These are phyloP conservation scores for Microcebus jonahi DNA, from an alignment of 2,113 vertebrate species.

Conservation along the genomic window DNA sequence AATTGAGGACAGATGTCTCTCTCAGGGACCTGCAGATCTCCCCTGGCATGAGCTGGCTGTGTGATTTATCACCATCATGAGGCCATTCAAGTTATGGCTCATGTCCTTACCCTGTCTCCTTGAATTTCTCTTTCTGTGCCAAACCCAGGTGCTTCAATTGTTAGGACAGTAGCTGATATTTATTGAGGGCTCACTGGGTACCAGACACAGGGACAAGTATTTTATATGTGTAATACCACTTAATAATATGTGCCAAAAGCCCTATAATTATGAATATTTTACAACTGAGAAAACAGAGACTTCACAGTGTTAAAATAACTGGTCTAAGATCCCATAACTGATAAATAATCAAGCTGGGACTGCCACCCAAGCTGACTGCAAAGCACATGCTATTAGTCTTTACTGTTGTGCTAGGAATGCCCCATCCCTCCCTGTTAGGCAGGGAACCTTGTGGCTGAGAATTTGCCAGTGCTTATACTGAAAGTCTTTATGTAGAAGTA, in stretches of 20 bases:
- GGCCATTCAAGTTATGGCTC: not conserved
- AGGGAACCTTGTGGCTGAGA: not conserved
- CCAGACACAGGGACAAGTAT: not conserved
- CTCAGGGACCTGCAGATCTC: not conserved
- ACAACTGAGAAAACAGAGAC: not conserved
- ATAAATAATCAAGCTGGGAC: not conserved
- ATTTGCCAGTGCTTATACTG: not conserved
- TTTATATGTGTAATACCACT: not conserved
- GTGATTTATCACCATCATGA: not conserved
- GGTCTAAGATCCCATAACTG: not conserved
- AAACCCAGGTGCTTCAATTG: not conserved
- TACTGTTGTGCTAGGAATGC: not conserved
- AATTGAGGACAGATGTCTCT: not conserved
- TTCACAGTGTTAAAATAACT: not conserved
- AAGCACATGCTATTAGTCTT: not conserved
- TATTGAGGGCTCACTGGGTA: not conserved
- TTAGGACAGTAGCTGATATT: not conserved
- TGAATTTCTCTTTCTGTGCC: not conserved
- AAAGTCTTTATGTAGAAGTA: not conserved
- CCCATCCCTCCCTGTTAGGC: not conserved
- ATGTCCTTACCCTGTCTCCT: not conserved
- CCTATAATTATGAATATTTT: not conserved
- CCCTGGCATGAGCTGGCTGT: not conserved
- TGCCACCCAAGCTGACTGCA: not conserved
- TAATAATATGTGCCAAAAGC: not conserved